These are phyloP conservation scores for Lagorchestes hirsutus DNA, from an alignment of 2,797 vertebrate genomes.

Conservation along the genomic window DNA sequence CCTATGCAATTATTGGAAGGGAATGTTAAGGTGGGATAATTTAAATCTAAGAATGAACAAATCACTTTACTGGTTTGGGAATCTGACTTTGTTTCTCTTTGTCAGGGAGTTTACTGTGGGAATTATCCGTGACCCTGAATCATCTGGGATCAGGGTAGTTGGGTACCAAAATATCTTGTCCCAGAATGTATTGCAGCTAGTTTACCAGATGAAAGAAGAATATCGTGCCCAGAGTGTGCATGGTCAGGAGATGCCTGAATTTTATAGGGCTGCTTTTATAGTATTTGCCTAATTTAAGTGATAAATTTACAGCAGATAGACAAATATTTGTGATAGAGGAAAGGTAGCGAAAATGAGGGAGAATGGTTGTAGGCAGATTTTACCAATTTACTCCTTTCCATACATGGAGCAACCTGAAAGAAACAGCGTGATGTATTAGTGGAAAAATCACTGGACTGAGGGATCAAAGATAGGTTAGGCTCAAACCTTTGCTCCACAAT, in stretches of 20 bases:
- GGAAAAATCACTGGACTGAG: neutral
- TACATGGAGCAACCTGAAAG: neutral
- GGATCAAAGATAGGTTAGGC: neutral
- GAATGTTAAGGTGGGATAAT: conserved; percentile 14
- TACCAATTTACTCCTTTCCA: neutral
- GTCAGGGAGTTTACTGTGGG: neutral
- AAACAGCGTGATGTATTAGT: neutral
- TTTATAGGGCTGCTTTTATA: neutral
- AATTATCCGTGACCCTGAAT: neutral
- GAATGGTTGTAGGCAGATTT: neutral
- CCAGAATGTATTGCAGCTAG: conserved; percentile 24
- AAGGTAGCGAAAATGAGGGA: neutral
- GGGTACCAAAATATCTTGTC: conserved; percentile 53
- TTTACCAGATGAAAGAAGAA: conserved; percentile 50
- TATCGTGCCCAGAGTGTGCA: conserved; percentile 64
- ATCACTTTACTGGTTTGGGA: conserved; percentile 3
- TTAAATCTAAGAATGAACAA: conserved; percentile 25
- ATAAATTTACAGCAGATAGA: conserved; percentile 48
- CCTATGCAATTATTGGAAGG: neutral
- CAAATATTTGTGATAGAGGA: conserved; percentile 55
- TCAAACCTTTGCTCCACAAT: neutral
- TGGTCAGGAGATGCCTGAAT: neutral
- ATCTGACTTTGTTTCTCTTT: neutral
- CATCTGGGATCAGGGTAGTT: conserved; percentile 45
- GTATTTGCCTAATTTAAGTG: conserved; percentile 61